A percentile compares a stretch with the other conserved stretches of the same genome.
Evolutionary conservation across 2,113 vertebrate genomes (phyloP).

Genomic region (Poicephalus meyeri): DNA sequence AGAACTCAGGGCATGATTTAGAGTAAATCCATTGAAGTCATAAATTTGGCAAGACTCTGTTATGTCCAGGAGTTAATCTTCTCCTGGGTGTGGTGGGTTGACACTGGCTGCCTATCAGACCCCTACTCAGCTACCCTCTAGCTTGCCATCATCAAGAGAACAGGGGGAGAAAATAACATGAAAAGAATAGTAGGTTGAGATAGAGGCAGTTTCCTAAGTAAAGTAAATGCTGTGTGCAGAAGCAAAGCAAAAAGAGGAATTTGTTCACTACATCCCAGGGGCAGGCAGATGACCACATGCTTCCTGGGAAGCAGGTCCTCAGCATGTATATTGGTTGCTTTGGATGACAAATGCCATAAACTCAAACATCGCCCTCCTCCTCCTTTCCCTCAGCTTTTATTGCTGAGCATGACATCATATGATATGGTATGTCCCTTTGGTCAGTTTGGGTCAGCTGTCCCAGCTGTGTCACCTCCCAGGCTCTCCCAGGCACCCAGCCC

Average conservation of each 20-base stretch:
- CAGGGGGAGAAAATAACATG: not conserved
- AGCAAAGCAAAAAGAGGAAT: not conserved
- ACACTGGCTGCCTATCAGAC: not conserved
- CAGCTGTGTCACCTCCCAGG: not conserved
- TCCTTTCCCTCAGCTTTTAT: not conserved
- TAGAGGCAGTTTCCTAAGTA: rapidly evolving
- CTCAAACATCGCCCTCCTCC: not conserved
- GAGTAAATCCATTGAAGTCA: not conserved
- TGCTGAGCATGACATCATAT: rapidly evolving
- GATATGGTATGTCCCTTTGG: too few species aligned
- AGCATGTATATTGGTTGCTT: rapidly evolving
- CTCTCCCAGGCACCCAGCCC: not conserved
- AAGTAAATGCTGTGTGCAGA: not conserved
- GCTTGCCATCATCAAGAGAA: not conserved
- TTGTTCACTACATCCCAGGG: not conserved
- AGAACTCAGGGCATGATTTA: not conserved
- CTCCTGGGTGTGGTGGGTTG: not conserved
- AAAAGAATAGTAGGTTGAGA: not conserved
- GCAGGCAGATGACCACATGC: not conserved
- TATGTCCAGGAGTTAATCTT: not conserved
- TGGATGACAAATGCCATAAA: not conserved
- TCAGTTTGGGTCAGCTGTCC: not conserved
- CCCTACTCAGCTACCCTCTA: not conserved
- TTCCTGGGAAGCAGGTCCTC: not conserved
- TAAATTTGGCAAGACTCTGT: not conserved